A percentile compares a stretch with the other conserved stretches of the same genome.
Conservation (phyloP, 2,797 vertebrate species). For the Gymnothorax reevesii region DNA sequence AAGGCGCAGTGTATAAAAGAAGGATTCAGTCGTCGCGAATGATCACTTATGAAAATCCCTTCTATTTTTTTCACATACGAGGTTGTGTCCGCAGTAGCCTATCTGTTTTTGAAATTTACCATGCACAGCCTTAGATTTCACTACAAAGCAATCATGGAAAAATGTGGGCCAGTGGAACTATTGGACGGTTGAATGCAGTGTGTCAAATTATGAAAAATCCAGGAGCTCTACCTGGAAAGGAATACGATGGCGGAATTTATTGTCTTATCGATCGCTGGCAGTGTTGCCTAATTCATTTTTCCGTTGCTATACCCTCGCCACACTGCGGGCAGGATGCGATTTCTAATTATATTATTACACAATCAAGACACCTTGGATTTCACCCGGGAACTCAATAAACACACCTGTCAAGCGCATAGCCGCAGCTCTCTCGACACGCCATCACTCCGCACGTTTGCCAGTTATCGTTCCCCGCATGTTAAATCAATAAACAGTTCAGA, state of each 20-base stretch:
- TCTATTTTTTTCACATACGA: neutral
- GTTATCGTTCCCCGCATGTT: conserved; percentile 57
- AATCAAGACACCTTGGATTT: conserved; percentile 54
- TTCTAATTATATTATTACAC: conserved; percentile 68
- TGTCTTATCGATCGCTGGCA: neutral
- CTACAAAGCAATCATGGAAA: neutral
- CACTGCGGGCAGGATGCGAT: conserved; percentile 59
- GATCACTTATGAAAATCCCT: neutral
- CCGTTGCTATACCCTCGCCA: neutral
- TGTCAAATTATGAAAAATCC: neutral
- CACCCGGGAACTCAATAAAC: conserved; percentile 62
- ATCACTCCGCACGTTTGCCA: conserved; percentile 52
- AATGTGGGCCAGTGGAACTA: neutral
- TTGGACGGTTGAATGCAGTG: neutral
- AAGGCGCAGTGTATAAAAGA: neutral
- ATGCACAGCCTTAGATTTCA: neutral
- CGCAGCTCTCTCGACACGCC: conserved; percentile 39
- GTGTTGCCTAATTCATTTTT: neutral
- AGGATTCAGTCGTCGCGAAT: neutral
- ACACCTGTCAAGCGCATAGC: conserved; percentile 69
- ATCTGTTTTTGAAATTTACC: conserved; percentile 12
- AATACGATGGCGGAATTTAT: neutral
- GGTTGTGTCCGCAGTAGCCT: conserved; percentile 4
- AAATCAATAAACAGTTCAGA: conserved; percentile 66
- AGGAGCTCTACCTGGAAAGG: neutral